Conservation (phyloP, 2,888 invertebrate species). For the Netelia fuscicornis region DNA sequence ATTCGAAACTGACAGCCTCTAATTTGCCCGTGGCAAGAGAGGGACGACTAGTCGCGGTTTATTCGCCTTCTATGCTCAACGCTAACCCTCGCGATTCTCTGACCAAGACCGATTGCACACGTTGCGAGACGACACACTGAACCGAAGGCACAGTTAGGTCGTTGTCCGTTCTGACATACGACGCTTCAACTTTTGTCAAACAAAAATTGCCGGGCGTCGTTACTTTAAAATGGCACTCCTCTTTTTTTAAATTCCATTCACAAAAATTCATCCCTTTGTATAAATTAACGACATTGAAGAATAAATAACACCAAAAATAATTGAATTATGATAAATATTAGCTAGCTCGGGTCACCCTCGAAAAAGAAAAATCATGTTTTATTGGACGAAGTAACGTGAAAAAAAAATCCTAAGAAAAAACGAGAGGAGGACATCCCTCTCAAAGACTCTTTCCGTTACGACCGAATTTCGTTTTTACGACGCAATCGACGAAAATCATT, state of each 20-base stretch:
- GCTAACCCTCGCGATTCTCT: slow-evolving; percentile 38
- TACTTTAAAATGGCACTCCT: neutral
- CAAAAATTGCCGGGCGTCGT: neutral
- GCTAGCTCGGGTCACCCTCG: neutral
- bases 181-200: neutral
- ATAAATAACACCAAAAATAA: no score
- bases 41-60: neutral
- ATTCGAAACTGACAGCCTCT: slow-evolving; percentile 81
- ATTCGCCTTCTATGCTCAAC: slow-evolving; percentile 9
- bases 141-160: slow-evolving; percentile 13
- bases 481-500: slow-evolving; percentile 19
- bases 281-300: no score
- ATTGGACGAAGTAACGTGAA: neutral
- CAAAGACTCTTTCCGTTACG: neutral
- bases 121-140: slow-evolving; percentile 5
- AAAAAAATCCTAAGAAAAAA: neutral
- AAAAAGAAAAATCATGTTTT: neutral
- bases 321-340: no score
- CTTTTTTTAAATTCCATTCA: neutral
- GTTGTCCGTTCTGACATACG: neutral
- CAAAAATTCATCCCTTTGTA: neutral
- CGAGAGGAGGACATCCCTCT: neutral
- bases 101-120: slow-evolving; percentile 29
- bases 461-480: neutral
- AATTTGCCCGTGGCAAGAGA: slow-evolving; percentile 80